Evolutionary conservation across 1,140 invertebrate species (phyloP).

Genomic region (Drosophila guanche): DNA sequence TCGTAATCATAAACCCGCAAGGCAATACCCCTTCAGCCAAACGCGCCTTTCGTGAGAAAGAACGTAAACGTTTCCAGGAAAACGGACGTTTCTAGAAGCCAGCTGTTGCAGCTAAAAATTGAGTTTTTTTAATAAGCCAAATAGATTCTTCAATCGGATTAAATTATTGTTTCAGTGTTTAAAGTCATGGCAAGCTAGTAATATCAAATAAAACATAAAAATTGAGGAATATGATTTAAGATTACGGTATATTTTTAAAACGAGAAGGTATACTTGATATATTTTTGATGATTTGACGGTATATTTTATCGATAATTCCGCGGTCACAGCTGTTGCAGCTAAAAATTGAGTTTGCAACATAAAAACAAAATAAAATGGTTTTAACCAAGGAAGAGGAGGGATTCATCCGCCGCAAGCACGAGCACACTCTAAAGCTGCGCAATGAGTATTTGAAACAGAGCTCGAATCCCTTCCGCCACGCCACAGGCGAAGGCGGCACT

Average conservation of each 20-base stretch:
- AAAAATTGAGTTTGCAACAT: slow-evolving; percentile 26
- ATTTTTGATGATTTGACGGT: too few relatives aligned
- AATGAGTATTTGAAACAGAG: slow-evolving; percentile 88
- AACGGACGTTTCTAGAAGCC: not conserved
- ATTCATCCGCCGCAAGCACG: slow-evolving; percentile 73
- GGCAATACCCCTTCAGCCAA: slow-evolving; percentile 4
- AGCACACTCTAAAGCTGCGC: slow-evolving; percentile 74
- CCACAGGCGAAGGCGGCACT: slow-evolving; percentile 85
- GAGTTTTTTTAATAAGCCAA: not conserved
- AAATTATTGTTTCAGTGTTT: too few relatives aligned
- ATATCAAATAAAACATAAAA: too few relatives aligned
- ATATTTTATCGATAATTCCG: too few relatives aligned
- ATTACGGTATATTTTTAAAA: too few relatives aligned
- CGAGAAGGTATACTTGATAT: too few relatives aligned
- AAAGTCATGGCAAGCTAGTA: too few relatives aligned
- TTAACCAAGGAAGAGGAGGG: slow-evolving; percentile 57
- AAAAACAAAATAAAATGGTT: slow-evolving; percentile 56
- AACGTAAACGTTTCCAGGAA: slow-evolving; percentile 25
- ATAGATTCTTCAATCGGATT: too few relatives aligned
- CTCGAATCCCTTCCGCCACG: slow-evolving; percentile 87
- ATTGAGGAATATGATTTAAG: too few relatives aligned
- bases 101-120: slow-evolving; percentile 17
- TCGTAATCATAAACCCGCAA: slow-evolving; percentile 14
- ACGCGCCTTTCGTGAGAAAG: slow-evolving; percentile 27
- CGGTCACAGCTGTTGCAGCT: slow-evolving; percentile 48